phyloP scores from a whole-genome alignment of 2,888 invertebrate genomes.

The Zonitis immaculata region DNA sequence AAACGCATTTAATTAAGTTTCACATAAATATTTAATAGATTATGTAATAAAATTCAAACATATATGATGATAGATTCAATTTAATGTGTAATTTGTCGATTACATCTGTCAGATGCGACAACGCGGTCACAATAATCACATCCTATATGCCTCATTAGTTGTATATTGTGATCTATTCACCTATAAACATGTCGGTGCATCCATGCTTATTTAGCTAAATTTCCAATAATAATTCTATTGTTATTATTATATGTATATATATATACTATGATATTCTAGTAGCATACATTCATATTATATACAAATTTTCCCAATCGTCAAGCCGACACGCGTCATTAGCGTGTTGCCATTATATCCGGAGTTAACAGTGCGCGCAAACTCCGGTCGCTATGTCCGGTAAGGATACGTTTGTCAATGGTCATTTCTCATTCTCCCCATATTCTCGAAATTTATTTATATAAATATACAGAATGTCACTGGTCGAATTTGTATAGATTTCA shows the following conservation, averaged over 20 bases:
- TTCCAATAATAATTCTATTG: not conserved
- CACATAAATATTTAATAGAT: no score
- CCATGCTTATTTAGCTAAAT: not conserved
- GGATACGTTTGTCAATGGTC: slow-evolving; percentile 40
- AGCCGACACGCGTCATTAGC: slow-evolving; percentile 35
- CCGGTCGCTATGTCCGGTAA: slow-evolving; percentile 39
- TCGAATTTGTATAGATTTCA: no score
- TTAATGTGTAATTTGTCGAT: no score
- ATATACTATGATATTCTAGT: not conserved
- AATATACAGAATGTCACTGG: no score
- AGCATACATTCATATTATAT: no score
- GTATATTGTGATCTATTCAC: not conserved
- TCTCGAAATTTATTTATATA: not conserved
- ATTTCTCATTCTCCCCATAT: not conserved
- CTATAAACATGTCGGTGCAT: not conserved
- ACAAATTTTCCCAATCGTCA: slow-evolving; percentile 29
- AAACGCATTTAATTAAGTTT: no score
- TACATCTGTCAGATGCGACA: not conserved
- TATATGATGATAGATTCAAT: no score
- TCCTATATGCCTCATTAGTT: not conserved
- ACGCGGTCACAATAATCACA: not conserved
- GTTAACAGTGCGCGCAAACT: slow-evolving; percentile 39
- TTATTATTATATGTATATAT: not conserved
- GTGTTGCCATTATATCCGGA: slow-evolving; percentile 38
- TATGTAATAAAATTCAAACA: no score